Evolutionary conservation across 2,113 vertebrate genomes (phyloP), one percentile per base, ranked within the genome.

Genomic region (Colinus virginianus): DNA sequence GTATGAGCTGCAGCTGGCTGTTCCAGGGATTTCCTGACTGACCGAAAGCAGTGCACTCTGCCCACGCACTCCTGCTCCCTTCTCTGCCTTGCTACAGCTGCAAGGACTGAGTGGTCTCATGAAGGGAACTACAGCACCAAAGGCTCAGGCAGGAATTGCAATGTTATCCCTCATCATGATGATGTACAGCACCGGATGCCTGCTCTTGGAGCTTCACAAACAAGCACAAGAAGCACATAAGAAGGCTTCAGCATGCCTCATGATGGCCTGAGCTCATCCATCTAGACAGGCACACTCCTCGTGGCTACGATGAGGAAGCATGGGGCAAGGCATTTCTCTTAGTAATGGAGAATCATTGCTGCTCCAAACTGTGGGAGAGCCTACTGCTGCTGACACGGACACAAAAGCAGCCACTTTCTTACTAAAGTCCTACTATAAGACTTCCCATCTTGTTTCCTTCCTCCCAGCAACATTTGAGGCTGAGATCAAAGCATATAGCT

Each of bases 201-300:
- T 61, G 70, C n/a, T 87, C 63, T 13, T 49, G 59, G 38, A 56
- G 40, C 13, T 49, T 28, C 36, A 40, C 10, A 26, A 76, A 38
- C 18, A 20, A 20, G 20, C 3, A 1, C 18, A 42, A 63, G 51
- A 71, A 68, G 53, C 22, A 40, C 15, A 48, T 53, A n/a, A 49
- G 53, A 87, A 51, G 38, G 55, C 12, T 15, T 25, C 15, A 12
- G 17, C 9, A 23, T 1, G 23, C 19, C 40, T 53, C 14, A 61
- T 18, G 11, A 30, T 18, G 28, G 55, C 42, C 51, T 32, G 8
- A 3, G 25, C 46, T 71, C 66, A 64, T 4, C 46, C 42, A 26
- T 7, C 8, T 0, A 0, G 3, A 45, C 40, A 67, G 42, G 53
- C 6, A 28, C 1, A 32, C 6, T 25, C 19, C n/a, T 45, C 61